A percentile compares a stretch with the other conserved stretches of the same genome.
Conservation (phyloP, 2,113 vertebrate species). For the Thomomys bottae region DNA sequence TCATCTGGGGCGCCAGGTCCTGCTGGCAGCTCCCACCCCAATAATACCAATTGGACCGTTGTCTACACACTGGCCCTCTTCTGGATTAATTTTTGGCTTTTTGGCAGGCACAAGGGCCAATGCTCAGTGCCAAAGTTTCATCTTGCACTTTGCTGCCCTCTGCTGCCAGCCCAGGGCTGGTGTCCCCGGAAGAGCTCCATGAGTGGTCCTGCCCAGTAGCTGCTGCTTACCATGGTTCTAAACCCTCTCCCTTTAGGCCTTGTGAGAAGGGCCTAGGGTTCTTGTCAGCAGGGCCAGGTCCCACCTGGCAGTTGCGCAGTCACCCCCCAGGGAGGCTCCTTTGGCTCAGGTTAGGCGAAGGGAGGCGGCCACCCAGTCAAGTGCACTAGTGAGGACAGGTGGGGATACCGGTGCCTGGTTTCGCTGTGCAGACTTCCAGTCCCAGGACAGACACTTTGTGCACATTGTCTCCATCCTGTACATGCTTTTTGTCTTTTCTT, state of each 20-base stretch:
- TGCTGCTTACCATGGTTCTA: background rate
- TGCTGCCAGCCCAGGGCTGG: background rate
- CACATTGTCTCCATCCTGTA: background rate
- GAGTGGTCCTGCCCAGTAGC: background rate
- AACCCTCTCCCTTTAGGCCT: background rate
- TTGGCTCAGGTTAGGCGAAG: background rate
- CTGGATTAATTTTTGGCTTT: background rate
- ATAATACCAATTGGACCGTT: rapidly evolving
- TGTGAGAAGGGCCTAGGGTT: background rate
- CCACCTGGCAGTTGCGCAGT: background rate
- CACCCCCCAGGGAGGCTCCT: background rate
- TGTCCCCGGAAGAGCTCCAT: background rate
- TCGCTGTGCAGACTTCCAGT: rapidly evolving
- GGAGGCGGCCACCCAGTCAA: background rate
- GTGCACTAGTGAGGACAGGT: background rate
- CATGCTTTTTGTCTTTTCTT: background rate
- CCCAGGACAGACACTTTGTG: rapidly evolving
- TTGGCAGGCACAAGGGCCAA: background rate
- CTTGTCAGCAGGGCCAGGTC: too few species aligned
- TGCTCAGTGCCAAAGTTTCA: background rate
- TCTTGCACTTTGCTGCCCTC: background rate
- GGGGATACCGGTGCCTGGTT: background rate
- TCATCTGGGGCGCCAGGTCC: background rate
- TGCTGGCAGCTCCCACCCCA: background rate
- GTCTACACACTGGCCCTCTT: background rate